Conservation (phyloP, 2,888 invertebrate species). For the Steinernema carpocapsae region DNA sequence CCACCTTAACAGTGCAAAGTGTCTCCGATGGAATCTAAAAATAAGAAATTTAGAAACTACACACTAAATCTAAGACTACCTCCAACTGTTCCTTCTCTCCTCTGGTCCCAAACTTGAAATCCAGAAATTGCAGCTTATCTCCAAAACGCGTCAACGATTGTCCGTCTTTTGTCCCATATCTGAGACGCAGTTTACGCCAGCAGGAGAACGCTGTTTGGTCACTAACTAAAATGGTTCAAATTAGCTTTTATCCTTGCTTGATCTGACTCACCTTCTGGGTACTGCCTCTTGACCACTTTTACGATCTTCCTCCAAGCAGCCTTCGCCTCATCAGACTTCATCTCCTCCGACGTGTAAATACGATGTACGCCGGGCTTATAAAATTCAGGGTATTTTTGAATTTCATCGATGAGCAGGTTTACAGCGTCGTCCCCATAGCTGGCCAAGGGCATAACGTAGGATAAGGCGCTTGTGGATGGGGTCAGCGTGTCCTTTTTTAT, state of each 20-base stretch:
- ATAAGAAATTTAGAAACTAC: background rate
- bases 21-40: too few relatives aligned
- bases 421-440: background rate
- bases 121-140: background rate
- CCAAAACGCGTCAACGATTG: background rate
- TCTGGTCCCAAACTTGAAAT: background rate
- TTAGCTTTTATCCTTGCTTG: background rate
- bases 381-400: background rate
- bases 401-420: background rate
- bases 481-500: too few relatives aligned
- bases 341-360: background rate
- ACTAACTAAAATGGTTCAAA: background rate
- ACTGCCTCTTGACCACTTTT: background rate
- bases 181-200: background rate
- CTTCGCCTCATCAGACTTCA: background rate
- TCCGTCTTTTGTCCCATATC: background rate
- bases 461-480: too few relatives aligned
- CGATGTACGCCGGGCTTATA: background rate
- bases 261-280: background rate
- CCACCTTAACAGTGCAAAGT: too few relatives aligned
- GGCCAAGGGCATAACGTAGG: too few relatives aligned
- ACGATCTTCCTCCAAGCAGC: background rate
- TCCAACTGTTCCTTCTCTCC: background rate
- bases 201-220: background rate
- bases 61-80: background rate